Evolutionary conservation across 2,797 vertebrate genomes (phyloP).

Genomic region (Urocyon cinereoargenteus): DNA sequence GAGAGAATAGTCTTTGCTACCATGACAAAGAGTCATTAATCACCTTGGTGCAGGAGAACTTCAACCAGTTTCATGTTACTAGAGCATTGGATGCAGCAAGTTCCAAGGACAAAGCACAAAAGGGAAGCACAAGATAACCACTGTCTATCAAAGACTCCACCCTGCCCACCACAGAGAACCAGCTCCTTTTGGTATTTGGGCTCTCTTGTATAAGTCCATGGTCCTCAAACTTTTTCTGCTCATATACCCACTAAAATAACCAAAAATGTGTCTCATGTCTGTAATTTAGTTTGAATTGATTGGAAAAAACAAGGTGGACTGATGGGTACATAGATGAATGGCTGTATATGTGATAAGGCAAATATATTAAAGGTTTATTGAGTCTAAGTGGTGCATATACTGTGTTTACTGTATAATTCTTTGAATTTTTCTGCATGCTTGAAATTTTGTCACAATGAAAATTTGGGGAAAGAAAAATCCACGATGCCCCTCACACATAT

Average conservation of each 20-base stretch:
- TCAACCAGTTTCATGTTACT: background rate
- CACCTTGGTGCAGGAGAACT: background rate
- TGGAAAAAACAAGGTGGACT: background rate
- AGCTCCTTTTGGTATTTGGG: background rate
- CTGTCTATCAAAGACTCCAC: background rate
- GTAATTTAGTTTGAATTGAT: background rate
- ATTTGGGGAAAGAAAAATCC: background rate
- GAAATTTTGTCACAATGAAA: slow-evolving; percentile 25
- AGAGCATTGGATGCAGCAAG: background rate
- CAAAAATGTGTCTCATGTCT: background rate
- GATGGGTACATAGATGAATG: background rate
- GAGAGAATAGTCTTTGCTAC: background rate
- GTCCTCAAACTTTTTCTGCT: background rate
- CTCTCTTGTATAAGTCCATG: background rate
- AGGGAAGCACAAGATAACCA: background rate
- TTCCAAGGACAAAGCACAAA: background rate
- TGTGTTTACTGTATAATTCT: background rate
- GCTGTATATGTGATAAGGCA: background rate
- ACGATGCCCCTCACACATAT: background rate
- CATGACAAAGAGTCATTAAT: background rate
- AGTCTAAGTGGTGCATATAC: background rate
- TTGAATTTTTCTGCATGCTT: background rate
- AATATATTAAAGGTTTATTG: background rate
- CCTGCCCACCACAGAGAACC: background rate
- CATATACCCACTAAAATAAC: background rate